Base-by-base conservation (phyloP, 1,140 invertebrate genomes). In the Carcinoscorpius rotundicauda region DNA sequence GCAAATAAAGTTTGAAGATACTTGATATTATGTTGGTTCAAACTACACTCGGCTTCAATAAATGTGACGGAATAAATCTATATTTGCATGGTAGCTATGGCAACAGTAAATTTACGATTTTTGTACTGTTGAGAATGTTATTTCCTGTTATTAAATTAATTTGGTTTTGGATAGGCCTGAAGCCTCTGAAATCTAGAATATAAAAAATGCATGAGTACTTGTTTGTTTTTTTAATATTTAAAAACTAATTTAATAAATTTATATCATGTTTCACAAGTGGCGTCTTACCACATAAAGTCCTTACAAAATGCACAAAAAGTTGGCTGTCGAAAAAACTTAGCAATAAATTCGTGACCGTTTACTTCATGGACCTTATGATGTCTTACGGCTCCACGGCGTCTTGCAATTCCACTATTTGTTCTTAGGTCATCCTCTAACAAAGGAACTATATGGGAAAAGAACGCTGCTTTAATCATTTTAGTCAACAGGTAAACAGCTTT, bases 341-440 rank as follows among this genome's bases (percentile, higher is more conserved):
- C 96, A 95, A 99, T 98, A 79, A 99, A 99, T 81, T 99, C 98
- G 81, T 99, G 96, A 61, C 93, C 94, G 79, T 97, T 96, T 68
- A 97, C 89, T 81, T 94, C 93, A 78, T 98, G 94, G 63, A 98
- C 90, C 49, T 65, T 58, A 6, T 65, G 61, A 63, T 63, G 61
- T 52, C 65, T 68, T 4, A 68, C 52, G 6, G 67, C 67, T 51
- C 67, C 67, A 9, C 67, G 60, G 6, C 67, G 59, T n/a, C 58
- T 51, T 5, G 61, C 5, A 29, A 62, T n/a, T 62, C 61, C 61
- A 5, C 10, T n/a, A 5, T 6, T 29, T 11, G 52, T 49, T 4
- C 29, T 49, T n/a, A 11, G 8, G 29, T 56, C 10, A 11, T 55
- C 62, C 4, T 63, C 62, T 6, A 49, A 55, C 62, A 8, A 51